Evolutionary conservation across 2,888 invertebrate species (phyloP).

Genomic region (Platycnemis pennipes): DNA sequence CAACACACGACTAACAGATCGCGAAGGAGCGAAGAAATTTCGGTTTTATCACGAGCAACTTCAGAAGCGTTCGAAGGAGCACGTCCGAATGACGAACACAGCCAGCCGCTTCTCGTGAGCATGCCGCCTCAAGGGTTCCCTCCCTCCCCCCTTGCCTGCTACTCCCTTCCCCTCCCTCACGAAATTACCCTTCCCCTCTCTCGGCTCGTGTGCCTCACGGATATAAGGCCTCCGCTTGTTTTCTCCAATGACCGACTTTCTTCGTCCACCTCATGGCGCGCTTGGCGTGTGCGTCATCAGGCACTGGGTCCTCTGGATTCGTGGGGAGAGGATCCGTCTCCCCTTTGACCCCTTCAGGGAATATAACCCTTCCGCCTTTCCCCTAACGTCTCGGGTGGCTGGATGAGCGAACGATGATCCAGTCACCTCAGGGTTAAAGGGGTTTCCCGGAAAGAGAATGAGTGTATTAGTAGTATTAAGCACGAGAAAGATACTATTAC

Average conservation of each 20-base stretch:
- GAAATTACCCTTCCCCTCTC: neutral
- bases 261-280: neutral
- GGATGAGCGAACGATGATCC: too few relatives aligned
- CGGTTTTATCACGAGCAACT: neutral
- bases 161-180: neutral
- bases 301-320: neutral
- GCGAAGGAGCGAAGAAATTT: neutral
- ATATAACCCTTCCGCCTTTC: neutral
- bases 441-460: neutral
- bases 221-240: constrained; percentile 48
- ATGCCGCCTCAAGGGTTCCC: neutral
- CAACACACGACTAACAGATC: neutral
- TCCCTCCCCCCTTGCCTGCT: neutral
- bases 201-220: constrained; percentile 9
- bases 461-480: neutral
- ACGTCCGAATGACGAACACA: neutral
- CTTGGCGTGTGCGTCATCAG: neutral
- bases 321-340: neutral
- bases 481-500: too few relatives aligned
- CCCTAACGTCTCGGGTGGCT: neutral
- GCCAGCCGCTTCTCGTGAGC: neutral
- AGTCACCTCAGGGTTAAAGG: neutral
- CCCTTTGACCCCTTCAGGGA: neutral
- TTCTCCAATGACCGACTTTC: constrained; percentile 64
- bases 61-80: neutral